phyloP scores from a whole-genome alignment of 2,113 vertebrate species.

The Dasyprocta punctata region DNA sequence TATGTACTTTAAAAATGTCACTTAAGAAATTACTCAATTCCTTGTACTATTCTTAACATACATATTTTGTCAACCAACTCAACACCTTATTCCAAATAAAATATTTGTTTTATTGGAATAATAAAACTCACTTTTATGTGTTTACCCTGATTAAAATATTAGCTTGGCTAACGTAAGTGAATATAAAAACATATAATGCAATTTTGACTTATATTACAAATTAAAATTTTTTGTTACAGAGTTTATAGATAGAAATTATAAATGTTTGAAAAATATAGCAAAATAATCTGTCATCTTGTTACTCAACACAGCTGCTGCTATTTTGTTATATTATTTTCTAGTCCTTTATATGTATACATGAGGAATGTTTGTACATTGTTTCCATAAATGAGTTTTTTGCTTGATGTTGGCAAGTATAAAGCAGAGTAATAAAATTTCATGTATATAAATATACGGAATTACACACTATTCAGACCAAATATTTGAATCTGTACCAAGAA shows the following conservation, averaged over 20 bases:
- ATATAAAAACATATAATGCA: neutral
- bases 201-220: slow-evolving; percentile 40
- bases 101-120: slow-evolving; percentile 47
- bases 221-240: slow-evolving; percentile 38
- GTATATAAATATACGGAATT: slow-evolving; percentile 44
- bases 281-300: slow-evolving; percentile 12
- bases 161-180: slow-evolving; percentile 33
- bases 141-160: slow-evolving; percentile 46
- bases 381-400: slow-evolving; percentile 35
- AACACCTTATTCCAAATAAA: slow-evolving; percentile 26
- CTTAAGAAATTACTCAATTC: slow-evolving; percentile 48
- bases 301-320: neutral
- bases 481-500: slow-evolving; percentile 57
- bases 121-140: slow-evolving; percentile 24
- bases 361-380: slow-evolving; percentile 48
- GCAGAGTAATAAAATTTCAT: slow-evolving; percentile 42
- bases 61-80: slow-evolving; percentile 39
- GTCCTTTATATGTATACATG: neutral
- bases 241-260: slow-evolving; percentile 24
- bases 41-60: neutral
- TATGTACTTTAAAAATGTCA: slow-evolving; percentile 20
- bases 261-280: slow-evolving; percentile 52
- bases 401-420: slow-evolving; percentile 57
- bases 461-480: slow-evolving; percentile 37
- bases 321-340: slow-evolving; percentile 27